Evolutionary conservation across 2,888 invertebrate species (phyloP).

Genomic region (Ryuthela nishihirai): DNA sequence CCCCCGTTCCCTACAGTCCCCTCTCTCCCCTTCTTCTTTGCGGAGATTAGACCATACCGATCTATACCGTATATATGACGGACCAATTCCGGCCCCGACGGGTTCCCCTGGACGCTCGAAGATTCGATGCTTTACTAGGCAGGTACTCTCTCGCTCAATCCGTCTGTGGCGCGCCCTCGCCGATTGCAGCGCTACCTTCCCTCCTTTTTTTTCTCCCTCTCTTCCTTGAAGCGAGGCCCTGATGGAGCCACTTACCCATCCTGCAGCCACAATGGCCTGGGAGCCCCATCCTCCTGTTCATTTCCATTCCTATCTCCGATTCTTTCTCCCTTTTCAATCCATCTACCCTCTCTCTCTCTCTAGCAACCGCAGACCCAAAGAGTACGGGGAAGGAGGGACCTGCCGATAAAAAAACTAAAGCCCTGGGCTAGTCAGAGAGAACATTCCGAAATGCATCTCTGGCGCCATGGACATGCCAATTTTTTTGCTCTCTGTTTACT

Average conservation of each 20-base stretch:
- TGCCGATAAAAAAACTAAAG: too few relatives aligned
- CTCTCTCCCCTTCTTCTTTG: conserved; percentile 16
- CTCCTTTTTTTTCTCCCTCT: conserved; percentile 3
- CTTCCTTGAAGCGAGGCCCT: conserved; percentile 23
- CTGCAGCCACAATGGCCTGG: conserved; percentile 32
- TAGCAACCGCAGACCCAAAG: not conserved
- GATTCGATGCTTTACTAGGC: too few relatives aligned
- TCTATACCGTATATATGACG: conserved; percentile 35
- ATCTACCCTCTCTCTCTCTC: not conserved
- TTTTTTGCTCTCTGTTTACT: conserved; percentile 14
- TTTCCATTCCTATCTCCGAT: conserved; percentile 21
- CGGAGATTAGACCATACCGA: conserved; percentile 32
- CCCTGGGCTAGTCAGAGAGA: too few relatives aligned
- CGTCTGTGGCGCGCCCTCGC: too few relatives aligned
- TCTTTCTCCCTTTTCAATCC: not conserved
- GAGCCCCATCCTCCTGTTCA: conserved; percentile 30
- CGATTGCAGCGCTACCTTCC: too few relatives aligned
- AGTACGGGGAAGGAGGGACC: not conserved
- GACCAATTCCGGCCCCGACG: conserved; percentile 15
- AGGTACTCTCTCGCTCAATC: too few relatives aligned
- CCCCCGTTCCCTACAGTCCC: not conserved
- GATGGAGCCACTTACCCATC: conserved; percentile 35
- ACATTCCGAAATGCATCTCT: too few relatives aligned
- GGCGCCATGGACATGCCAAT: conserved; percentile 1
- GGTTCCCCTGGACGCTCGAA: conserved; percentile 7